Evolutionary conservation across 2,888 invertebrate species (phyloP).

Genomic region (Electrophaes corylata): DNA sequence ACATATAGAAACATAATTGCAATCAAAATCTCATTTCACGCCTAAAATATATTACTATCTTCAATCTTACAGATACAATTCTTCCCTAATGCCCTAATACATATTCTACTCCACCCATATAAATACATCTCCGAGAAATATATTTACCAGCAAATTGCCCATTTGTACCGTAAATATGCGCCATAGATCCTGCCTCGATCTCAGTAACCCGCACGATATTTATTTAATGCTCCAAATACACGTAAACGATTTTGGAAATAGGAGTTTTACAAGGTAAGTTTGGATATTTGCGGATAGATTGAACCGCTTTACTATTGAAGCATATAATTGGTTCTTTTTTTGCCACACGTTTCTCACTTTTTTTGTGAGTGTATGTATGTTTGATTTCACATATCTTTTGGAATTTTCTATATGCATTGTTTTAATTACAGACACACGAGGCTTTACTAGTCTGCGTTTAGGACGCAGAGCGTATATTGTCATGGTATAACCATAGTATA

Average conservation of each 20-base stretch:
- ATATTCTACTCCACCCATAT: constrained; percentile 39
- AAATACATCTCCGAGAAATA: constrained; percentile 50
- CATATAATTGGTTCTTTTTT: too few species aligned
- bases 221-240: constrained; percentile 50
- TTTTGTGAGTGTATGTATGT: too few species aligned
- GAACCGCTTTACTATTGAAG: background rate
- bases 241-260: constrained; percentile 32
- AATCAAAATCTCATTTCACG: background rate
- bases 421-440: too few species aligned
- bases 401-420: too few species aligned
- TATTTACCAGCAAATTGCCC: constrained; percentile 59
- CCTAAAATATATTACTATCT: background rate
- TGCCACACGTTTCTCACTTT: too few species aligned
- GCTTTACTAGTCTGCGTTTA: too few species aligned
- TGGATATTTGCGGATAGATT: constrained; percentile 5
- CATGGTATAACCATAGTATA: too few species aligned
- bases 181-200: constrained; percentile 48
- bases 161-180: constrained; percentile 51
- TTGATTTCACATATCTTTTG: too few species aligned
- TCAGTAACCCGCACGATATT: constrained; percentile 43
- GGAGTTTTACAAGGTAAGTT: constrained; percentile 32
- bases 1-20: background rate
- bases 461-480: too few species aligned
- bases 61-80: constrained; percentile 20
- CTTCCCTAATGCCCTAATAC: constrained; percentile 34